Evolutionary conservation across 2,113 vertebrate genomes (phyloP), one percentile per base, ranked within the genome.

Genomic region (Psittacula cyanocephala): DNA sequence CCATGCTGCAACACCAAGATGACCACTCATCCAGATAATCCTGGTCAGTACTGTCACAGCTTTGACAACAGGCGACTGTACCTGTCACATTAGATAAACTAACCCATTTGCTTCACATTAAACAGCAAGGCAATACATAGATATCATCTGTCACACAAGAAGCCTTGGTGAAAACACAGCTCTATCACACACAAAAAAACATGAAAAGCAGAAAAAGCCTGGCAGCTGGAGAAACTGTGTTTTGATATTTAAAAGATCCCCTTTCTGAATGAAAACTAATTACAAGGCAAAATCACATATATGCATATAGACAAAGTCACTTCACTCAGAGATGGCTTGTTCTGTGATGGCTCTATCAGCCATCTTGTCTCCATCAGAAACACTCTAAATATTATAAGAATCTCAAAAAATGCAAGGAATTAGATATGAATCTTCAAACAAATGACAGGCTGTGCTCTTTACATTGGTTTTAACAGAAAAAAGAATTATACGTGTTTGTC

Each of bases 31-130:
- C 86, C 96, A 93, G 62, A 92, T 85, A 94, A 97, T 91, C 88
- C 92, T 79, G 96, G 92, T 87, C 96, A 96, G 80, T 43, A 18
- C 95, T 84, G 93, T 79, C 95, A 93, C 86, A 84, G 92, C 65
- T 92, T 17, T 95, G 93, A 96, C 95, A 97, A 88, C 86, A 79
- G 69, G 72, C 12, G 20, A 90, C 93, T 89, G 92, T 95, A 94
- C 88, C 93, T 96, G 96, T 92, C 93, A 95, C 91, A 65, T 93
- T 72, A 97, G 96, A 96, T 96, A 96, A 97, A 72, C 83, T 62
- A 84, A 46, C 67, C 93, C 82, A 71, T 96, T 97, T 96, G 91
- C 92, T 79, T 86, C 88, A 27, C 80, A 59, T 93, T 96, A 93
- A 96, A 72, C 74, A 68, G 83, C 80, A 92, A 86, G 74, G 67